Percentiles rank a stretch among this genome's conserved stretches.
phyloP scores from a whole-genome alignment of 2,888 invertebrate genomes.

The Tachina grossa region DNA sequence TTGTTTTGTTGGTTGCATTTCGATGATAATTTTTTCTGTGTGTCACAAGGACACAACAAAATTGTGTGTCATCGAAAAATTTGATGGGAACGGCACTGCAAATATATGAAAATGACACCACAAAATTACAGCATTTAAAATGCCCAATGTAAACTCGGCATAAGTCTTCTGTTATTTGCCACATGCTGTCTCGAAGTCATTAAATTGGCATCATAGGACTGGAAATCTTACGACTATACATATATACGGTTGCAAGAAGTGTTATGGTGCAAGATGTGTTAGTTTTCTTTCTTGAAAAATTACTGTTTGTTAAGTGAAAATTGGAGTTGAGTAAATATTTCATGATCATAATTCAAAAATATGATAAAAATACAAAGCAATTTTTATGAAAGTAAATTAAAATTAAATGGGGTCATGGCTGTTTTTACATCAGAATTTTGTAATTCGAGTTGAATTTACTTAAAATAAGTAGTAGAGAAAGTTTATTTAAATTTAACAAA shows the following conservation, averaged over 20 bases:
- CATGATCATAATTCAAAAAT: neutral
- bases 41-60: too few relatives aligned
- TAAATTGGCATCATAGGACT: constrained; percentile 9
- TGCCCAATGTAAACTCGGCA: too few relatives aligned
- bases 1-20: too few relatives aligned
- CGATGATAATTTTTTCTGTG: too few relatives aligned
- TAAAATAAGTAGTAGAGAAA: too few relatives aligned
- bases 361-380: neutral
- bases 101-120: too few relatives aligned
- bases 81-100: too few relatives aligned
- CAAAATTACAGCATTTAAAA: too few relatives aligned
- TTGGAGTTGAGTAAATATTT: neutral
- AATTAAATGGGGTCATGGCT: neutral
- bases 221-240: constrained; percentile 4
- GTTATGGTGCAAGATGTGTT: neutral
- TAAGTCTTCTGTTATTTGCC: neutral
- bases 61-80: too few relatives aligned
- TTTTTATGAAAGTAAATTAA: constrained; percentile 26
- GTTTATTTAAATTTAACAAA: too few relatives aligned
- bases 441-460: neutral
- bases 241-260: neutral
- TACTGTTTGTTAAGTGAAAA: constrained; percentile 26
- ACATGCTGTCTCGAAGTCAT: constrained; percentile 13
- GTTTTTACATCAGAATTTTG: neutral
- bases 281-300: neutral